These are phyloP conservation scores for Proterorhinus semilunaris DNA, from an alignment of 2,113 vertebrate genomes.

Conservation along the genomic window DNA sequence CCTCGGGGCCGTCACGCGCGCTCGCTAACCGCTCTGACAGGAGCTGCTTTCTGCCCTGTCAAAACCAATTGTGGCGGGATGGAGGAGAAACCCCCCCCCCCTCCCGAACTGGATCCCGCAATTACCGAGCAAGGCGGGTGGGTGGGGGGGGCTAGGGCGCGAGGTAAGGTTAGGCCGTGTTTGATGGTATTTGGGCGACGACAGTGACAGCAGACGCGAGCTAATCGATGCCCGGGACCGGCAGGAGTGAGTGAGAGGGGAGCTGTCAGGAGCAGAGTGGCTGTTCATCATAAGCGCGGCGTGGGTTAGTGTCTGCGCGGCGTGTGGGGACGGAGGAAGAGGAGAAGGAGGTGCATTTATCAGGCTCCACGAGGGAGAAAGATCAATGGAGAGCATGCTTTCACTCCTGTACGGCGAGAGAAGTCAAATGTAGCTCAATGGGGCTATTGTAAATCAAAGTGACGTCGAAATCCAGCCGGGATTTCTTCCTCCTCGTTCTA, in stretches of 20 bases:
- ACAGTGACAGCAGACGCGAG: constrained; percentile 86
- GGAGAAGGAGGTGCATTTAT: constrained; percentile 43
- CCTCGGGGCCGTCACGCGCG: constrained; percentile 70
- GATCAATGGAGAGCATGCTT: not conserved
- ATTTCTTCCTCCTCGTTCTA: no score
- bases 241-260: constrained; percentile 74
- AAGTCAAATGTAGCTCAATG: no score
- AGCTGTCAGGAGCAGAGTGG: constrained; percentile 72
- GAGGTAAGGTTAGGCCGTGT: constrained; percentile 75
- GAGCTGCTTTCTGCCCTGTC: constrained; percentile 78
- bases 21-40: constrained; percentile 76
- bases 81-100: constrained; percentile 39
- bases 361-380: constrained; percentile 33
- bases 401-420: not conserved
- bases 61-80: constrained; percentile 80
- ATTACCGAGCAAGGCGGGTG: constrained; percentile 81
- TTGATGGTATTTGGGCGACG: constrained; percentile 89
- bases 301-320: constrained; percentile 27
- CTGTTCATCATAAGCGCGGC: constrained; percentile 66
- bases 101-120: constrained; percentile 77
- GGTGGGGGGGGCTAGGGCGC: constrained; percentile 60
- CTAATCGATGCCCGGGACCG: constrained; percentile 87
- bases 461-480: no score
- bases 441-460: no score
- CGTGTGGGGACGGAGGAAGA: constrained; percentile 10